Evolutionary conservation across 2,888 invertebrate species (phyloP).

Genomic region (Beris morrisii): DNA sequence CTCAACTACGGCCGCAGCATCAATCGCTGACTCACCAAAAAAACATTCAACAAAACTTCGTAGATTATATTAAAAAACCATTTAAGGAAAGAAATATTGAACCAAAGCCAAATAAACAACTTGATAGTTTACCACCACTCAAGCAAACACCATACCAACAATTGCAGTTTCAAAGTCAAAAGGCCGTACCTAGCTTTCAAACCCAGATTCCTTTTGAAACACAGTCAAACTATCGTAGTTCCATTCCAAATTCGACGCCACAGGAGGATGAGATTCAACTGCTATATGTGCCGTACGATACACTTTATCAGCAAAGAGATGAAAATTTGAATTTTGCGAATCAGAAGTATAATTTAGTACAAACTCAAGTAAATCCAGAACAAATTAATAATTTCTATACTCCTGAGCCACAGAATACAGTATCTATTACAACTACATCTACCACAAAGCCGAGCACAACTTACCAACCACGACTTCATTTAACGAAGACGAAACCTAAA

Average conservation of each 20-base stretch:
- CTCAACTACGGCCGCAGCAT: slow-evolving; percentile 42
- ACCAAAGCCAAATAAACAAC: slow-evolving; percentile 45
- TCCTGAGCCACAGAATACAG: slow-evolving; percentile 45
- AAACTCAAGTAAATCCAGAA: slow-evolving; percentile 55
- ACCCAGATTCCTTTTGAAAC: slow-evolving; percentile 6
- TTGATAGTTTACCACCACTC: slow-evolving; percentile 47
- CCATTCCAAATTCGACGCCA: slow-evolving; percentile 35
- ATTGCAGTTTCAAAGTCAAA: slow-evolving; percentile 21
- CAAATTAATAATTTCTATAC: slow-evolving; percentile 57
- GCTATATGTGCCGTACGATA: slow-evolving; percentile 80
- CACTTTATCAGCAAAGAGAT: slow-evolving; percentile 61
- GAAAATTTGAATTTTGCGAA: slow-evolving; percentile 45
- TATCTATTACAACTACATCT: slow-evolving; percentile 44
- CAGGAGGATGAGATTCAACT: slow-evolving; percentile 72
- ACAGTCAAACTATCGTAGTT: neutral
- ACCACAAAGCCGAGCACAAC: slow-evolving; percentile 48
- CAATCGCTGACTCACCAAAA: slow-evolving; percentile 42
- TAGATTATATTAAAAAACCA: slow-evolving; percentile 48
- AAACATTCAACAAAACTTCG: slow-evolving; percentile 47
- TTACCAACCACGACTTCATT: slow-evolving; percentile 41
- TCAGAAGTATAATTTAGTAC: slow-evolving; percentile 48
- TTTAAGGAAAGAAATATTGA: slow-evolving; percentile 30
- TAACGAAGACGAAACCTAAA: slow-evolving; percentile 60
- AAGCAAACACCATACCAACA: slow-evolving; percentile 47
- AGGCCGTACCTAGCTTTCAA: slow-evolving; percentile 35